Evolutionary conservation across 2,888 invertebrate species (phyloP), one percentile per base, ranked within the genome.

Genomic region (Scelioninae gen. 1): DNA sequence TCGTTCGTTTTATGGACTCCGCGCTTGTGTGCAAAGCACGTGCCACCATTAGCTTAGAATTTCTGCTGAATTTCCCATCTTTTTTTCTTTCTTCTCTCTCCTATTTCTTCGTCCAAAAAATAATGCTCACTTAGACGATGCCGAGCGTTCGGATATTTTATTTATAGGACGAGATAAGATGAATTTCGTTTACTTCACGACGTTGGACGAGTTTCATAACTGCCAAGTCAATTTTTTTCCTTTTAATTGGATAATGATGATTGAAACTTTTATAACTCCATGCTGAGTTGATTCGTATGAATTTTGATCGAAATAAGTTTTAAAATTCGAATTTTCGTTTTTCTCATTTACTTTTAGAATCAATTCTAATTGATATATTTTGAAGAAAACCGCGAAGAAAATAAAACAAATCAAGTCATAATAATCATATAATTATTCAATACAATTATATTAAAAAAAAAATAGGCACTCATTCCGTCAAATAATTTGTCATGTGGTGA

Each of bases 181-280:
- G 60, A 43, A 58, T 60, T 60, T 45, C 43, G 43, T n/a, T 15
- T 11, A 43, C 60, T n/a, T n/a, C n/a, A n/a, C n/a, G n/a, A n/a
- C n/a, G n/a, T n/a, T n/a, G n/a, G 60, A 62, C 31, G 32, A 62
- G 45, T 62, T 45, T 29, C 62, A 10, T 5, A 34, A 63, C 47
- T 63, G 32, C 10, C 9, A 32, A 45, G 47, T 63, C 32, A 32
- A 13, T 31, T 63, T 63, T 63, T 40, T n/a, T 47, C 32, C 47
- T 47, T 63, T 47, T 63, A 63, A 63, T 47, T 63, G 63, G 63
- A 63, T 63, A 63, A 63, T 63, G 60, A 63, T 47, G 63, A 10
- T 11, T n/a, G 11, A 10, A 47, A 47, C 23, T 47, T 62, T 62
- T 60, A n/a, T n/a, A n/a, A n/a, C n/a, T n/a, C n/a, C n/a, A n/a